These are phyloP conservation scores for Tympanuchus pallidicinctus DNA, from an alignment of 2,113 vertebrate genomes.

Conservation along the genomic window DNA sequence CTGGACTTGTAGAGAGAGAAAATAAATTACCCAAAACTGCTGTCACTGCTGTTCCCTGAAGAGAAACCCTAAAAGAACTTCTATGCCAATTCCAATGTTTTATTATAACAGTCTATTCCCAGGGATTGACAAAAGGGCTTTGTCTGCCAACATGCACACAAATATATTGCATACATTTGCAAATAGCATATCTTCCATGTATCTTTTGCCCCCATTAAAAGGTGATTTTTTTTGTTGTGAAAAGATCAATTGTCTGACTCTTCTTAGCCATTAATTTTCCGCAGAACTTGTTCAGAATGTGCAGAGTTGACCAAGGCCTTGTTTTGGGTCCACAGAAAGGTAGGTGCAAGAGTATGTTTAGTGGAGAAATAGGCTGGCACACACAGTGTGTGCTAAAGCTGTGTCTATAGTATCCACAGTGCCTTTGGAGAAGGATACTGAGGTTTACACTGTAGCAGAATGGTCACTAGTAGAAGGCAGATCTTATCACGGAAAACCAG, in stretches of 20 bases:
- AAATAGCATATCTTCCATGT: background rate
- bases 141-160: rapidly evolving
- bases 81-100: background rate
- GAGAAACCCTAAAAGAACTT: background rate
- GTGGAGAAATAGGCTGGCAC: background rate
- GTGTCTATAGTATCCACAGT: rapidly evolving
- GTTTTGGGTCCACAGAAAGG: rapidly evolving
- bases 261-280: background rate
- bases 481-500: background rate
- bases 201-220: rapidly evolving
- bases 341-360: background rate
- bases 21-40: background rate
- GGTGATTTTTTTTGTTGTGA: background rate
- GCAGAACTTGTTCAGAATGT: background rate
- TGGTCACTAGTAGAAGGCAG: background rate
- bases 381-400: rapidly evolving
- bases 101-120: background rate
- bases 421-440: background rate
- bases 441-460: background rate
- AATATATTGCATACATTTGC: background rate
- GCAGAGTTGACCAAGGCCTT: background rate
- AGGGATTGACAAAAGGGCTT: background rate
- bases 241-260: background rate
- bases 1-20: background rate
- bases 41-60: background rate